Base-by-base conservation (phyloP, 2,797 vertebrate genomes). In the Phataginus tricuspis region DNA sequence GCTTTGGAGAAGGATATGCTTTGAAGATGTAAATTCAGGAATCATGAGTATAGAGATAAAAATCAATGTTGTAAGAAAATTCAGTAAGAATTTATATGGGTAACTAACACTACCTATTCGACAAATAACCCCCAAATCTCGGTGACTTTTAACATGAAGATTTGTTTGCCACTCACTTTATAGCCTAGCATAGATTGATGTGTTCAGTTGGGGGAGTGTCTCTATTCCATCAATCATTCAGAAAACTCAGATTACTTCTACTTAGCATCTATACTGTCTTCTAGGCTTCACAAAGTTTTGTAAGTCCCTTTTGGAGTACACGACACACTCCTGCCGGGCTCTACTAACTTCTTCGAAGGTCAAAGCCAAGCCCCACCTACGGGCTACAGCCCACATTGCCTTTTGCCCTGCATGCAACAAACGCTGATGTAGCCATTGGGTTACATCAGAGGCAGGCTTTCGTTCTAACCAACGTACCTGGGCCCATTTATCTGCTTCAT, bases 21-120 rank as follows among this genome's bases (percentile, higher is more conserved):
- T 42, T 84, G 45, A 92, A 88, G 23, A 59, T 51, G 69, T 42
- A 82, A 82, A 55, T 64, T 77, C 31, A n/a, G 42, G 29, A 80
- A 92, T 90, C 27, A 90, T 34, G 49, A 82, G 34, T 37, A 86
- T 31, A 87, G 42, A 87, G 25, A 59, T 59, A 16, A 78, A 84
- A 80, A 39, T 89, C 37, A 75, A 19, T 51, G 45, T 72, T 15
- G 49, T n/a, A 61, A 29, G 71, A 74, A 90, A 92, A 86, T 74
- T 92, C 55, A 89, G 3, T 53, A 57, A 89, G 39, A 94, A 18
- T 53, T 10, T 89, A 80, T 42, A 85, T 85, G 66, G n/a, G 64
- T 78, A 96, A 94, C 39, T 55, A 77, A 85, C 45, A 74, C 19
- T 92, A 90, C 49, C 21, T 61, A 89, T 42, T 74, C n/a, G 72